Evolutionary conservation across 2,888 invertebrate genomes (phyloP), one percentile per base, ranked within the genome.

Genomic region (Andrena chrysosceles): DNA sequence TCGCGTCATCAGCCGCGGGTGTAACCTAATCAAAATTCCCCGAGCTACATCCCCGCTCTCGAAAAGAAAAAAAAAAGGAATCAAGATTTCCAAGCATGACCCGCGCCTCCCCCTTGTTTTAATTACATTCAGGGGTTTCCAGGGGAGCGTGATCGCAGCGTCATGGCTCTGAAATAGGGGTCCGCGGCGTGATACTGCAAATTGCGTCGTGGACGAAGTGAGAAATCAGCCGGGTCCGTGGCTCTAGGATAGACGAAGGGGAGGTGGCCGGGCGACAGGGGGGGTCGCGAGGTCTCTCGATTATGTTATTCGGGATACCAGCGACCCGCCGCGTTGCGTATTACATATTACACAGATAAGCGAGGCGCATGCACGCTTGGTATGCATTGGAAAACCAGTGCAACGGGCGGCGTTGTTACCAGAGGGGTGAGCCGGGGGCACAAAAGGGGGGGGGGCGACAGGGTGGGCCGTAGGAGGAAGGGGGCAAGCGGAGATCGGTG

Each of bases 301-400:
- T 86, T 84, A 86, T 86, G 87, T 87, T 86, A 87, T 75, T 81
- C 59, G 86, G 66, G 52, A 35, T 70, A 82, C 63, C 77, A 23
- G 67, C 16, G 42, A 10, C 23, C 29, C 77, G 59, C 68, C 56
- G 62, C 70, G 78, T 80, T 82, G 86, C 87, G 84, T 87, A 84
- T 85, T 81, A 84, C 79, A 81, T 77, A 77, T 82, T 82, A 78
- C 84, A 70, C 77, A 76, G 79, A 81, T 85, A 82, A 73, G 73
- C 71, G 81, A 74, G 81, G 74, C 84, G 75, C 82, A 81, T 77
- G 85, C 77, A 75, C 80, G 87, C 81, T 89, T 85, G 87, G 86
- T 88, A 89, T 89, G 89, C 89, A 89, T 89, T 88, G 89, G 84
- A 86, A 87, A 85, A 82, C 59, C 81, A 77, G 64, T 71, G 85